Evolutionary conservation across 2,888 invertebrate genomes (phyloP).

Genomic region (Archips xylosteana): DNA sequence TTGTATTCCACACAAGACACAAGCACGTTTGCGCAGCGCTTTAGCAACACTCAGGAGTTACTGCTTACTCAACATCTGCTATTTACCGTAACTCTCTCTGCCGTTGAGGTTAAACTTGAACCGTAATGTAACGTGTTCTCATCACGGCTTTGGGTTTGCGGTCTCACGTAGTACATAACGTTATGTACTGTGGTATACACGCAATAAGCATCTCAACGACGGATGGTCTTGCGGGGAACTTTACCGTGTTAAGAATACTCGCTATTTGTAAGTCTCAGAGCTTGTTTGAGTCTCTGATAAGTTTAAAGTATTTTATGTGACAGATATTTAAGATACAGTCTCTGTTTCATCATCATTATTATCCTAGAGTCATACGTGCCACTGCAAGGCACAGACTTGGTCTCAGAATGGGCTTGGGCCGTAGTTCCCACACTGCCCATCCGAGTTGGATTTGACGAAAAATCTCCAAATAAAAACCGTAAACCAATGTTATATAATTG

Average conservation of each 20-base stretch:
- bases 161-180: neutral
- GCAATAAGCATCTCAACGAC: neutral
- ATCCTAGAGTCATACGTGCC: no score
- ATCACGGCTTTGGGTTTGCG: constrained; percentile 2
- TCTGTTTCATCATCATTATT: no score
- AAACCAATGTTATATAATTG: neutral
- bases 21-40: no score
- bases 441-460: no score
- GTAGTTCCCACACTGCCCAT: no score
- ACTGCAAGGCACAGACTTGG: no score
- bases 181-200: neutral
- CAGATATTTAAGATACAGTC: no score
- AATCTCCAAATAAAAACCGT: no score
- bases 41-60: neutral
- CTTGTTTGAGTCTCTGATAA: no score
- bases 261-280: no score
- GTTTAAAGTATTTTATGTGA: no score
- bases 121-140: constrained; percentile 7
- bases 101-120: constrained; percentile 5
- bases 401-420: no score
- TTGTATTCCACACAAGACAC: neutral
- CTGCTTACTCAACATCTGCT: neutral
- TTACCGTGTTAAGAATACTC: neutral
- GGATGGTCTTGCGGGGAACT: neutral
- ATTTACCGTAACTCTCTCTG: neutral